Evolutionary conservation across 1,140 invertebrate species (phyloP).

Genomic region (Holotrichia oblita): DNA sequence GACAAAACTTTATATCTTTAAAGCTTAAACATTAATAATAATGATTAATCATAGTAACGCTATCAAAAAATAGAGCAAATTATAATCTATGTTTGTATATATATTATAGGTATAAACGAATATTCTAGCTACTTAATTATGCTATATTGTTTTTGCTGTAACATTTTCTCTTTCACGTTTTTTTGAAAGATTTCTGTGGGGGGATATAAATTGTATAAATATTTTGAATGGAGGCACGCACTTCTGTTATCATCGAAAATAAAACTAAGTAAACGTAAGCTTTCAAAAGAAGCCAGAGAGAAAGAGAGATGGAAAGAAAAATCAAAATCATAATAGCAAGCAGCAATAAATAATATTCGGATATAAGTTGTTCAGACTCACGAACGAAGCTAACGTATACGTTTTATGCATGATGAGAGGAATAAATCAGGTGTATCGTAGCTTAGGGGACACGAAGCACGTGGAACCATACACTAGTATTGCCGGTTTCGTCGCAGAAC

Average conservation of each 20-base stretch:
- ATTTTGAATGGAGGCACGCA: slow-evolving; percentile 9
- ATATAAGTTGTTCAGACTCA: background rate
- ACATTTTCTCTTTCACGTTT: background rate
- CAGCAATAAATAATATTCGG: slow-evolving; percentile 17
- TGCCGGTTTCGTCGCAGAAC: background rate
- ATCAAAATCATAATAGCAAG: background rate
- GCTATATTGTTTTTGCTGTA: slow-evolving; percentile 15
- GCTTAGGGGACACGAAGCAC: slow-evolving; percentile 7
- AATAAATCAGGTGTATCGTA: slow-evolving; percentile 7
- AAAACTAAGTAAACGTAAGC: background rate
- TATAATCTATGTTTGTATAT: slow-evolving; percentile 28
- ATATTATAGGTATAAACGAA: slow-evolving; percentile 16
- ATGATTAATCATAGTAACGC: slow-evolving; percentile 25
- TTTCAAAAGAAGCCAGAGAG: background rate
- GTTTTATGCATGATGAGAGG: background rate
- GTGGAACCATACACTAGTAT: slow-evolving; percentile 6
- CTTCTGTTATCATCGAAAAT: background rate
- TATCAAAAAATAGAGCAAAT: slow-evolving; percentile 30
- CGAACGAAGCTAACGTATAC: background rate
- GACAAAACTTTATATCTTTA: slow-evolving; percentile 14
- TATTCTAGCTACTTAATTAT: slow-evolving; percentile 24
- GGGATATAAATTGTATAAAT: background rate
- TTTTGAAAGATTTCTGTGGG: background rate
- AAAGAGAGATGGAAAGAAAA: background rate
- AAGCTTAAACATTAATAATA: slow-evolving; percentile 28